Conservation (phyloP, 2,888 invertebrate species). For the Abscondita cerata region DNA sequence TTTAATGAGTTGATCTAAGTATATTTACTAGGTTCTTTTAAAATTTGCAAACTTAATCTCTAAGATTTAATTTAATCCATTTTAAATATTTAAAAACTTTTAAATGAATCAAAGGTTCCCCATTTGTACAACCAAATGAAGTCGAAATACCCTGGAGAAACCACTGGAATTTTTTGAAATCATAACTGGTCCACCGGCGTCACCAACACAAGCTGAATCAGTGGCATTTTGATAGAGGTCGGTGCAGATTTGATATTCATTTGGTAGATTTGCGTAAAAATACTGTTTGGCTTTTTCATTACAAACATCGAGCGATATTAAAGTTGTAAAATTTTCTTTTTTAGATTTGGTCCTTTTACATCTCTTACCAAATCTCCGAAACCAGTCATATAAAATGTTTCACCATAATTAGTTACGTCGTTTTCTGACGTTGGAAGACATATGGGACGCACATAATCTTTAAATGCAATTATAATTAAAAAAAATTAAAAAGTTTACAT, state of each 20-base stretch:
- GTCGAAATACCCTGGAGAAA: not conserved
- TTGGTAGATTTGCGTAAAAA: not conserved
- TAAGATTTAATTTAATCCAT: no score
- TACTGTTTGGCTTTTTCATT: not conserved
- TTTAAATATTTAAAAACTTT: conserved; percentile 2
- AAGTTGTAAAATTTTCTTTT: not conserved
- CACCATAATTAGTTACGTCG: not conserved
- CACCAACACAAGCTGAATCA: conserved; percentile 1
- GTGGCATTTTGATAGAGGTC: not conserved
- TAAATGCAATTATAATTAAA: not conserved
- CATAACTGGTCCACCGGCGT: no score
- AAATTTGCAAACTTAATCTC: no score
- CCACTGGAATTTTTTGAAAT: not conserved
- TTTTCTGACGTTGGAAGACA: no score
- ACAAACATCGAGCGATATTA: not conserved
- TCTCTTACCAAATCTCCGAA: no score
- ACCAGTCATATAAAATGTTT: not conserved
- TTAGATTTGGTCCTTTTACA: not conserved
- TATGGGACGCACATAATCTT: conserved; percentile 7
- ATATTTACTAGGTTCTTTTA: no score
- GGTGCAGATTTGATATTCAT: not conserved
- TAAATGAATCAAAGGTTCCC: not conserved
- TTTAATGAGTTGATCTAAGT: no score
- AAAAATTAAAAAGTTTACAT: not conserved
- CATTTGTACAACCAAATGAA: not conserved